These are phyloP conservation scores for Liodrosophila aerea DNA, from an alignment of 2,888 invertebrate genomes.

Conservation along the genomic window DNA sequence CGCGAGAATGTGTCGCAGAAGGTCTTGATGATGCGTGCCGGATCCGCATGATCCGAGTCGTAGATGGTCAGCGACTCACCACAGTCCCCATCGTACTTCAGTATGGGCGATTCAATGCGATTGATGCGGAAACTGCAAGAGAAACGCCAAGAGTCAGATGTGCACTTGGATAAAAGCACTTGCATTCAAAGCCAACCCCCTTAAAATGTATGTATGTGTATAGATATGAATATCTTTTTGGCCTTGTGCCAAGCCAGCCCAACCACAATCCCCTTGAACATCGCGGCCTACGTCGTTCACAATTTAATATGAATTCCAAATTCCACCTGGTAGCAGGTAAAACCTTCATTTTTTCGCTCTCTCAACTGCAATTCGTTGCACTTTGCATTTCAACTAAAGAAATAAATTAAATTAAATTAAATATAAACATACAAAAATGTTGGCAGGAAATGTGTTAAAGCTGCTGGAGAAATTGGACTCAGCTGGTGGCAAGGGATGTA, in stretches of 20 bases:
- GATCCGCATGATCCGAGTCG: constrained; percentile 93
- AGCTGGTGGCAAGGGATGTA: no score
- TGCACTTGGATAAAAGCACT: no score
- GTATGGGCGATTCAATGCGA: constrained; percentile 93
- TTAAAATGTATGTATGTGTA: no score
- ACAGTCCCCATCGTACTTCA: constrained; percentile 93
- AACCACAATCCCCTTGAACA: not conserved
- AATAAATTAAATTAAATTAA: no score
- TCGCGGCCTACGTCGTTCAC: constrained; percentile 13
- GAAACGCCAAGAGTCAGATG: not conserved
- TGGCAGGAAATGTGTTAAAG: no score
- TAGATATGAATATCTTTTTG: no score
- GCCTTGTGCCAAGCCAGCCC: constrained; percentile 41
- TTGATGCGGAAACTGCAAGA: constrained; percentile 90
- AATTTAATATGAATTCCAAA: constrained; percentile 66
- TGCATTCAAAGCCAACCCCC: no score
- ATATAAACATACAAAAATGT: no score
- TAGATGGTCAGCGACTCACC: constrained; percentile 95
- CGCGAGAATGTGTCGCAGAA: constrained; percentile 97
- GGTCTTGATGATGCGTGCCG: constrained; percentile 94
- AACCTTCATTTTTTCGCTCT: constrained; percentile 46
- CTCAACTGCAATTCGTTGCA: constrained; percentile 46
- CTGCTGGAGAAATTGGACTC: no score
- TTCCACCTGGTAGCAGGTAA: constrained; percentile 65
- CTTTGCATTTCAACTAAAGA: no score